These are phyloP conservation scores for Laothoe populi DNA, from an alignment of 2,888 invertebrate genomes.

Conservation along the genomic window DNA sequence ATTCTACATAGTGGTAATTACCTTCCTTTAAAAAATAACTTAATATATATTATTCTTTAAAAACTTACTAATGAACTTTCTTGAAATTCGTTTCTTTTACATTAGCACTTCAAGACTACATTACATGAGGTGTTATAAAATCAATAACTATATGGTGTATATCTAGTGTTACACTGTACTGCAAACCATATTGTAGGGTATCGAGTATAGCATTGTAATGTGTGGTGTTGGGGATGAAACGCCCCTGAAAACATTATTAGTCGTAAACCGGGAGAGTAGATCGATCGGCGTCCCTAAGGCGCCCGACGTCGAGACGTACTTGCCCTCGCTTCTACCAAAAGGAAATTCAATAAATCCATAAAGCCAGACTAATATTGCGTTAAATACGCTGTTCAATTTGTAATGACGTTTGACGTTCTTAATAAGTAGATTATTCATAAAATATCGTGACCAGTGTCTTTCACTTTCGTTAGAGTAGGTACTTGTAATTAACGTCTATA, in stretches of 20 bases:
- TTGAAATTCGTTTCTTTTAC: no score
- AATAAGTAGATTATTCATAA: background rate
- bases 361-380: constrained; percentile 32
- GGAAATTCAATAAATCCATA: constrained; percentile 38
- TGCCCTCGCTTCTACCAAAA: constrained; percentile 25
- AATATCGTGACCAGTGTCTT: background rate
- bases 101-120: no score
- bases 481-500: background rate
- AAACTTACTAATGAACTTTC: no score
- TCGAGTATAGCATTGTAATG: constrained; percentile 1
- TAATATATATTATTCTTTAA: no score
- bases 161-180: background rate
- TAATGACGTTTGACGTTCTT: background rate
- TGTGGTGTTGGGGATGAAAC: constrained; percentile 36
- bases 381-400: background rate
- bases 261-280: constrained; percentile 66
- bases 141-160: background rate
- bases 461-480: background rate
- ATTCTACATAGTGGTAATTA: no score
- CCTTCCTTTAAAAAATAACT: no score
- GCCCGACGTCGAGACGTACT: constrained; percentile 53
- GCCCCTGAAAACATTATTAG: constrained; percentile 68
- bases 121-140: no score
- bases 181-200: background rate
- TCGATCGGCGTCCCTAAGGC: constrained; percentile 75